Base-by-base conservation (phyloP, 2,888 invertebrate species). In the Exephanes ischioxanthus region DNA sequence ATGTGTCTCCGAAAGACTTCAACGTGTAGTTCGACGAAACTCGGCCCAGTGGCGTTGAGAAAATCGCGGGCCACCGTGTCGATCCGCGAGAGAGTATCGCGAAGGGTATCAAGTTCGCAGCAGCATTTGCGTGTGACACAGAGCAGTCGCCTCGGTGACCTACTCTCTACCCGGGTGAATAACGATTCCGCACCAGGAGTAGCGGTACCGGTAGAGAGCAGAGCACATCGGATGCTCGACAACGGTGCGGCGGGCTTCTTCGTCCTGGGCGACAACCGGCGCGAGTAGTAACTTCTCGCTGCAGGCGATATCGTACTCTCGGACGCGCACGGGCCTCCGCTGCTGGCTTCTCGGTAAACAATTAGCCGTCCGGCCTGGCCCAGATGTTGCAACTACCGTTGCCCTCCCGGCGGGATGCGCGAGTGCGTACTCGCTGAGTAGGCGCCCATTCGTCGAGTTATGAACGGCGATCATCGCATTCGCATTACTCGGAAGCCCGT, bases 301-400 rank as follows among this genome's bases (percentile, higher is more conserved):
- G 67, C 80, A 67, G 83, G 83, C 85, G 79, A 63, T 78, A 45
- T 70, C 68, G 37, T n/a, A 37, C 58, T 30, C 37, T 53, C 68
- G 76, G 77, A 70, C 22, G 68, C 75, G 48, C 71, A 72, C 84
- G 41, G 82, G 79, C 9, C 37, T 9, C 9, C 0, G 72, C 75
- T 81, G 82, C 83, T 82, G 79, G 88, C 53, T 91, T 91, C 90
- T 85, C 81, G 71, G 91, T 90, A 91, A 90, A 91, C 91, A 91
- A 91, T 91, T 91, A 91, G 87, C 89, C 76, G 80, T 71, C 67
- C 81, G 85, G 86, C 89, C 86, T 89, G 89, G 87, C 88, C 89
- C 89, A 88, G 88, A 90, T 90, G 89, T 85, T 83, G 86, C 84
- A 88, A 89, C 87, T 90, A 89, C 90, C 90, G 89, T 86, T 87